These are phyloP conservation scores for Cladopsammia gracilis DNA, from an alignment of 64 coral and sea anemone species.

Conservation along the genomic window DNA sequence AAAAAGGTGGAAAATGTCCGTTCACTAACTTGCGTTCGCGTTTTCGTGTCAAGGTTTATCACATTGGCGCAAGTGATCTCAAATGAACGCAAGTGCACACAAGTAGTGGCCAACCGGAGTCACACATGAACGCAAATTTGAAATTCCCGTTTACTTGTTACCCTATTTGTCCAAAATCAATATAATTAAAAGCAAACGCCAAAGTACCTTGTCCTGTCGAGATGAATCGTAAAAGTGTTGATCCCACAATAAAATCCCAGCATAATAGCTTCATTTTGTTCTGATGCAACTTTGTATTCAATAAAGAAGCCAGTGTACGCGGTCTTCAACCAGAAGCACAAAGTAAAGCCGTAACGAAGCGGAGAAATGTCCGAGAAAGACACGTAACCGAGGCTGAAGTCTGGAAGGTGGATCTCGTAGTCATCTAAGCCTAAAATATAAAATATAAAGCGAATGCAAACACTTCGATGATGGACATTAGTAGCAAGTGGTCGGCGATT, in stretches of 20 bases:
- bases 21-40: too few relatives aligned
- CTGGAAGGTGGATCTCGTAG: background rate
- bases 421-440: background rate
- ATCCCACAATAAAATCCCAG: background rate
- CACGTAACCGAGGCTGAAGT: background rate
- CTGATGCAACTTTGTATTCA: background rate
- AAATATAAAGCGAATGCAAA: background rate
- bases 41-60: too few relatives aligned
- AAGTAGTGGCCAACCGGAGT: too few relatives aligned
- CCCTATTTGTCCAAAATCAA: too few relatives aligned
- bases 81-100: too few relatives aligned
- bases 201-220: background rate
- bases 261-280: background rate
- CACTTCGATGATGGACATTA: background rate
- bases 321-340: slow-evolving; percentile 14
- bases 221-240: background rate
- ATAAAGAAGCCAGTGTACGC: background rate
- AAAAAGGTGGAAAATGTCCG: too few relatives aligned
- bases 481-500: background rate
- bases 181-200: too few relatives aligned
- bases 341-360: background rate
- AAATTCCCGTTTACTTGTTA: too few relatives aligned
- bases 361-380: background rate
- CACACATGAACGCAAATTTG: too few relatives aligned
- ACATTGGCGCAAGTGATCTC: too few relatives aligned